These are phyloP conservation scores for sheep (Ovis aries) DNA, from an alignment of 2,113 vertebrate genomes.

Conservation along the genomic window ARS-UI_Ramb_v3.0 NC_056063.1:6600001-6600500, in stretches of 20 bases:
- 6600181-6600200: neutral
- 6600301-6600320: neutral
- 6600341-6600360: neutral
- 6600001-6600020: neutral
- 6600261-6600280: neutral
- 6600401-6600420: neutral
- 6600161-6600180: neutral
- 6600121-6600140: neutral
- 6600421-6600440: neutral
- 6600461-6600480: neutral
- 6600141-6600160: neutral
- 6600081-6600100: neutral
- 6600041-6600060: neutral
- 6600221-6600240: neutral
- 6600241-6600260: neutral
- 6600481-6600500: neutral
- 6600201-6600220: neutral
- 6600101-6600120: neutral
- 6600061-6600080: neutral
- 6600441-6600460: neutral
- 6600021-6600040: neutral
- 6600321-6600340: neutral
- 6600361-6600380: neutral
- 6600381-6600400: neutral
- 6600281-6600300: neutral